Percentiles rank a stretch among this genome's conserved stretches.
phyloP scores from a whole-genome alignment of 2,888 invertebrate species.

The Agriopis marginaria region DNA sequence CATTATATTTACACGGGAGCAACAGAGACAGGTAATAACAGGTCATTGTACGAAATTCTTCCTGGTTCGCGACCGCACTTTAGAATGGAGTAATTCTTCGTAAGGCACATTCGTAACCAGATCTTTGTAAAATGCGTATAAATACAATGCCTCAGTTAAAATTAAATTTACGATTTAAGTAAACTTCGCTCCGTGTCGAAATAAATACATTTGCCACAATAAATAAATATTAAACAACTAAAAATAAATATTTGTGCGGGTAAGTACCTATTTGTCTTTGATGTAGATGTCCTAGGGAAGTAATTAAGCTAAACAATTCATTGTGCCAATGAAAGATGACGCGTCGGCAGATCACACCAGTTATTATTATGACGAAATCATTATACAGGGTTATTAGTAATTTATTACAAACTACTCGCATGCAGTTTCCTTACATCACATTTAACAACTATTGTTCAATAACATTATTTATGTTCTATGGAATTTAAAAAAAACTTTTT shows the following conservation, averaged over 20 bases:
- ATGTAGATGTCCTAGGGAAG: slow-evolving; percentile 41
- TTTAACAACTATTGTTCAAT: no score
- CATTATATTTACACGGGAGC: no score
- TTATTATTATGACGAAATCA: slow-evolving; percentile 1
- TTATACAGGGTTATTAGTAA: not conserved
- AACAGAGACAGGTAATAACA: no score
- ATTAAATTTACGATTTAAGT: slow-evolving; percentile 69
- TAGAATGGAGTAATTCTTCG: slow-evolving; percentile 2
- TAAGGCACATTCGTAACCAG: slow-evolving; percentile 52
- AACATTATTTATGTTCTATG: no score
- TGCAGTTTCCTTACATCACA: no score
- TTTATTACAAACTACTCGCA: no score
- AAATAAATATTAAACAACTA: slow-evolving; percentile 69
- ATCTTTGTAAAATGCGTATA: slow-evolving; percentile 50
- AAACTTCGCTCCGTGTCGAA: slow-evolving; percentile 72
- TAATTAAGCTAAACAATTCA: slow-evolving; percentile 33
- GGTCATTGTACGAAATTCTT: no score
- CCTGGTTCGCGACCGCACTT: no score
- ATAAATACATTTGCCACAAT: slow-evolving; percentile 68
- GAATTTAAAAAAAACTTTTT: no score
- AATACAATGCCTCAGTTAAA: slow-evolving; percentile 47
- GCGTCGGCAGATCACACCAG: slow-evolving; percentile 21
- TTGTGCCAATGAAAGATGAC: slow-evolving; percentile 23
- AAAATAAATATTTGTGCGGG: slow-evolving; percentile 76
- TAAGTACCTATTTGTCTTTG: slow-evolving; percentile 74